A percentile compares a stretch with the other conserved stretches of the same genome.
phyloP scores from a whole-genome alignment of 2,888 invertebrate species.

The Furcula furcula region DNA sequence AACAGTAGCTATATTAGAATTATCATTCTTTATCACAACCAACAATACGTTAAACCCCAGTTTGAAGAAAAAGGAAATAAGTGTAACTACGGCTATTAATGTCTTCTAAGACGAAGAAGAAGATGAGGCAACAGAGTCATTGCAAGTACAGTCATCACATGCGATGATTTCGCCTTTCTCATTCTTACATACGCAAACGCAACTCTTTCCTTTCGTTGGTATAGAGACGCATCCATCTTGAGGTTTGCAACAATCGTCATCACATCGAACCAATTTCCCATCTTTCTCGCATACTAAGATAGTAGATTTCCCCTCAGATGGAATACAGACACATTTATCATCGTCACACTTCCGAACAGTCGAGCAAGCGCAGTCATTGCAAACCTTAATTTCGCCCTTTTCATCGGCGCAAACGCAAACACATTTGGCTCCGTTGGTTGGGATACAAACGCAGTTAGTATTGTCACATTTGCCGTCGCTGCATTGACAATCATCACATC shows the following conservation, averaged over 20 bases:
- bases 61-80: too few species aligned
- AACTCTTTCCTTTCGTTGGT: constrained; percentile 25
- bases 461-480: constrained; percentile 9
- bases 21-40: too few species aligned
- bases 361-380: constrained; percentile 29
- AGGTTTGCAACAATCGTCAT: constrained; percentile 18
- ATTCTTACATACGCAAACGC: constrained; percentile 31
- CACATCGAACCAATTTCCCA: constrained; percentile 4
- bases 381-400: constrained; percentile 16
- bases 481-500: constrained; percentile 30
- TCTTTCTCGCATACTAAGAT: constrained; percentile 12
- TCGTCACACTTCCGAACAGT: constrained; percentile 18
- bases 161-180: constrained; percentile 15
- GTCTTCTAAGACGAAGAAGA: constrained; percentile 11
- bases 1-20: too few species aligned
- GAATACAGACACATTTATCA: constrained; percentile 35
- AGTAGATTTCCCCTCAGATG: constrained; percentile 25
- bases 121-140: constrained; percentile 3
- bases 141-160: constrained; percentile 9
- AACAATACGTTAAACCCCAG: too few species aligned
- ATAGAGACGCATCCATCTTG: constrained; percentile 25
- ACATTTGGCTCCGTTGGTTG: constrained; percentile 26
- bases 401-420: constrained; percentile 28
- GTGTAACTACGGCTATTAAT: too few species aligned
- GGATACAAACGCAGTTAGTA: constrained; percentile 23